Evolutionary conservation across 2,888 invertebrate genomes (phyloP), one percentile per base, ranked within the genome.

Genomic region (Druceiella hillmani): DNA sequence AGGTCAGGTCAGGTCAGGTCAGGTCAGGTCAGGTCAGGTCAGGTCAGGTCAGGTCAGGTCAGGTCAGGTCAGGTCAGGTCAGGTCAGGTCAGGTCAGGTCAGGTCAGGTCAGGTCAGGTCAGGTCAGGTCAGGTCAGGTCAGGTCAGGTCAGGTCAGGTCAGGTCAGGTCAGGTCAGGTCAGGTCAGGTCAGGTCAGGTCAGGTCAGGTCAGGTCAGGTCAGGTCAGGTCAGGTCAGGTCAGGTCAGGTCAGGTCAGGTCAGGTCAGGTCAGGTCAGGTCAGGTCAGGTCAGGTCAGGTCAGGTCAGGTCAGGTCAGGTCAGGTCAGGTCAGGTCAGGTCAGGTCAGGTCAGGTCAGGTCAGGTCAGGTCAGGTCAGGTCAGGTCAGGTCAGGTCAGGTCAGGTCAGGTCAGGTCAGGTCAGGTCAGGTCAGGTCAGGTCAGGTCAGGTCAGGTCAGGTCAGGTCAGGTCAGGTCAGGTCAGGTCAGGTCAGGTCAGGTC

Each of bases 1-100:
- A 26, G 26, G 26, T 26, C 12, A 26, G 26, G 26, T 26, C 12
- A 26, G 26, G 26, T 26, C 12, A 26, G 26, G 26, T 26, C 12
- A 26, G 26, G 26, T 26, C 12, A 26, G 26, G 26, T 26, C 12
- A 26, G 26, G 26, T 26, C 12, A 26, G 26, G 26, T 26, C 12
- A 26, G 26, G 26, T 26, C 12, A 26, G 26, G 26, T 26, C 12
- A 26, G 26, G 26, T 26, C 12, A 26, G 26, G 26, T 26, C 12
- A 26, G 26, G 26, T 26, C 12, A 26, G 26, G 26, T 26, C 12
- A 26, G 26, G 26, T 26, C 12, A 26, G 26, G 26, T 26, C 12
- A 26, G 26, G 26, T 26, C 12, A 26, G 26, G 26, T 26, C 12
- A 26, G 26, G 26, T 26, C 12, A 26, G 26, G 26, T 26, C 12